phyloP scores from a whole-genome alignment of 1,140 invertebrate species.

The Eumeta japonica region DNA sequence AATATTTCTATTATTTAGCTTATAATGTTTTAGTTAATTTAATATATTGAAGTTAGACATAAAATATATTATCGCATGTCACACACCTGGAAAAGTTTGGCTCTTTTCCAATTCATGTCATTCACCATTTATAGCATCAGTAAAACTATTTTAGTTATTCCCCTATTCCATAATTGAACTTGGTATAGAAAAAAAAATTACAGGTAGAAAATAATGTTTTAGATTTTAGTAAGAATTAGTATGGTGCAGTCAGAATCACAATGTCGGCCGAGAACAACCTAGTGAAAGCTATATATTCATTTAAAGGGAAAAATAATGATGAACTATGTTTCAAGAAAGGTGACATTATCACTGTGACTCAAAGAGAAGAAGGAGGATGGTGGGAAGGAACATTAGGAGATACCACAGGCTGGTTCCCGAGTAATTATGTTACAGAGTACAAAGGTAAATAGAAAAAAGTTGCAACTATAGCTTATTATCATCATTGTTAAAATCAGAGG shows the following conservation, averaged over 20 bases:
- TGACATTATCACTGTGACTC: conserved; percentile 94
- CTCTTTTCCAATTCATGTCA: too few relatives aligned
- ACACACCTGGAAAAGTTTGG: too few relatives aligned
- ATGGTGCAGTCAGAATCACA: conserved; percentile 35
- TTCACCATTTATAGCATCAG: too few relatives aligned
- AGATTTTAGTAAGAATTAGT: conserved; percentile 17
- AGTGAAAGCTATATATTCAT: conserved; percentile 88
- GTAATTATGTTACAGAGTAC: conserved; percentile 92
- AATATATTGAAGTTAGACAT: too few relatives aligned
- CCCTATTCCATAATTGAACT: background rate
- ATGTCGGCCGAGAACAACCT: conserved; percentile 67
- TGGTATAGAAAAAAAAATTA: background rate
- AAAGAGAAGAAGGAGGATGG: conserved; percentile 89
- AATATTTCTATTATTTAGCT: too few relatives aligned
- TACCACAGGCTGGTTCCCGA: conserved; percentile 97
- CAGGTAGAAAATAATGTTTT: background rate
- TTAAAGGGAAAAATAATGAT: conserved; percentile 95
- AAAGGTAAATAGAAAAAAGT: conserved; percentile 59
- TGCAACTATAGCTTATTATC: too few relatives aligned
- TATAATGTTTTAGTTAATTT: too few relatives aligned
- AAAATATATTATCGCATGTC: too few relatives aligned
- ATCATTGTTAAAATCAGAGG: too few relatives aligned
- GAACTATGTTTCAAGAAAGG: conserved; percentile 96
- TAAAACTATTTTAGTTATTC: background rate
- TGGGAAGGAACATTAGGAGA: conserved; percentile 96